Conservation (phyloP, 1,140 invertebrate genomes). For the Reticulitermes speratus region DNA sequence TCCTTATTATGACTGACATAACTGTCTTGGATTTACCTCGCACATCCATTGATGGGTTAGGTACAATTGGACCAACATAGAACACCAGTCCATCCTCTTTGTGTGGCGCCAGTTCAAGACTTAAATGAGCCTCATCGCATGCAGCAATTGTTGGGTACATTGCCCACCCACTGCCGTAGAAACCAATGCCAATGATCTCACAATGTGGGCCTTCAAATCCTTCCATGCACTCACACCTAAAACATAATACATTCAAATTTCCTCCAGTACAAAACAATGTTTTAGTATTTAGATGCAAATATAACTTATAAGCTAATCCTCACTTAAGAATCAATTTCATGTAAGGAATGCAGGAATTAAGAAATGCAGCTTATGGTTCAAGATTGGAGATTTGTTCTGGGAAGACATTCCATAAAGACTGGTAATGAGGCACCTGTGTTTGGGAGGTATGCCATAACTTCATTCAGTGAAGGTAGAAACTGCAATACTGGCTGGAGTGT, state of each 20-base stretch:
- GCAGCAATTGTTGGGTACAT: constrained; percentile 80
- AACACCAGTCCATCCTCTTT: constrained; percentile 79
- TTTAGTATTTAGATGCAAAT: neutral
- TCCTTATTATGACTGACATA: too few species aligned
- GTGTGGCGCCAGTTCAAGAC: constrained; percentile 74
- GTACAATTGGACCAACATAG: constrained; percentile 82
- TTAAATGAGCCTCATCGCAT: constrained; percentile 74
- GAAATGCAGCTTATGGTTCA: too few species aligned
- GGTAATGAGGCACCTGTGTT: too few species aligned
- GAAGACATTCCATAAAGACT: too few species aligned
- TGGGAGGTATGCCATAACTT: too few species aligned
- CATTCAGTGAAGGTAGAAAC: too few species aligned
- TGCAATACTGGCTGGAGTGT: too few species aligned
- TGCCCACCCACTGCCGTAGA: constrained; percentile 83
- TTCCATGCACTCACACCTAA: constrained; percentile 60
- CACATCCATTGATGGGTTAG: constrained; percentile 58
- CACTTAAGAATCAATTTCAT: too few species aligned
- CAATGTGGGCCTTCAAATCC: constrained; percentile 86
- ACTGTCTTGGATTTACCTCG: constrained; percentile 49
- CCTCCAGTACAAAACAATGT: neutral
- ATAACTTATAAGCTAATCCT: too few species aligned
- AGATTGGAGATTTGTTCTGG: too few species aligned
- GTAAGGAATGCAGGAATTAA: too few species aligned
- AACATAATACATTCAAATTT: constrained; percentile 26
- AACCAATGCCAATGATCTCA: constrained; percentile 83